Percentiles rank a stretch among this genome's conserved stretches.
Conservation (phyloP, 2,888 invertebrate genomes). For the Hypomecis punctinalis region DNA sequence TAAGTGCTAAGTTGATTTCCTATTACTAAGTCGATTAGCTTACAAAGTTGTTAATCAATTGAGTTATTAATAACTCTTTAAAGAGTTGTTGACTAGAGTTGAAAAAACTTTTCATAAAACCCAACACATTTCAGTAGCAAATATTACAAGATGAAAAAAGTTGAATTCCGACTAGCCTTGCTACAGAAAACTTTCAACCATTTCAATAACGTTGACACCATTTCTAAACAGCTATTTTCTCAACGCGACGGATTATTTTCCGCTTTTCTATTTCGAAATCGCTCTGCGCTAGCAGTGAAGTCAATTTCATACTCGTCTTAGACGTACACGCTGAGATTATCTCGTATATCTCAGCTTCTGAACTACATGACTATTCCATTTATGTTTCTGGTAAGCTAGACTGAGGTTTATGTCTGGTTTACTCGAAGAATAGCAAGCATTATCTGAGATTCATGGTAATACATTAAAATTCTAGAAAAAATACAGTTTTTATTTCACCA, state of each 20-base stretch:
- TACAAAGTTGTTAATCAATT: too few species aligned
- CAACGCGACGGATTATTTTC: constrained; percentile 43
- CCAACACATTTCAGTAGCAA: not conserved
- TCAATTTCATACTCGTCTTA: constrained; percentile 55
- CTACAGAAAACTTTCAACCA: constrained; percentile 11
- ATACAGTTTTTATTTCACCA: too few species aligned
- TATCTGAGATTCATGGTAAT: too few species aligned
- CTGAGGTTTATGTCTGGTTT: constrained; percentile 33
- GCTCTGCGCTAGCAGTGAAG: constrained; percentile 49
- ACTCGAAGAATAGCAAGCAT: not conserved
- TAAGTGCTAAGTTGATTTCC: too few species aligned
- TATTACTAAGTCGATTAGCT: too few species aligned
- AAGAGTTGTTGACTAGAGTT: too few species aligned
- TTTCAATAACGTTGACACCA: constrained; percentile 17
- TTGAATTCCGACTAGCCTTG: constrained; percentile 32
- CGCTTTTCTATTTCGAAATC: constrained; percentile 49
- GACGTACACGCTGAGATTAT: constrained; percentile 60
- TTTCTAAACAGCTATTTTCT: constrained; percentile 33
- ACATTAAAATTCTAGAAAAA: too few species aligned
- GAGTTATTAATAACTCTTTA: too few species aligned
- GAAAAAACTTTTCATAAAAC: too few species aligned
- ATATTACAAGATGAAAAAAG: not conserved
- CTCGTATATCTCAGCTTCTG: constrained; percentile 64
- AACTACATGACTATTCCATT: constrained; percentile 80
- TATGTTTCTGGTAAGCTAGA: constrained; percentile 62